phyloP scores from a whole-genome alignment of 2,888 invertebrate species.

The Synergus itoensis region DNA sequence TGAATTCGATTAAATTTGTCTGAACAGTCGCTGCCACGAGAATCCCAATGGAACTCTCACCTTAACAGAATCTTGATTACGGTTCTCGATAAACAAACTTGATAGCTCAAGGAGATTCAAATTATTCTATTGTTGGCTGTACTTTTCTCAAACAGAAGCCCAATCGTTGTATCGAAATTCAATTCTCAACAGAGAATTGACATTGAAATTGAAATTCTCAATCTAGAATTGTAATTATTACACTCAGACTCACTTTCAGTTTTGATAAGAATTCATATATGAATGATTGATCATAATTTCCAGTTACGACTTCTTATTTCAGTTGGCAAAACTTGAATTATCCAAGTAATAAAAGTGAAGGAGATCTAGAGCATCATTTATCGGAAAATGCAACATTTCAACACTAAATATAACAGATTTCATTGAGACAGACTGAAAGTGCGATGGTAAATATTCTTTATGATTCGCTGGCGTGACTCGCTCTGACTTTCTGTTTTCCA shows the following conservation, averaged over 20 bases:
- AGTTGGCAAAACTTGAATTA: constrained; percentile 1
- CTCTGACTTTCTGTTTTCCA: constrained; percentile 3
- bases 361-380: neutral
- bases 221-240: neutral
- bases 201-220: no score
- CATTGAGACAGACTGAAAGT: constrained; percentile 29
- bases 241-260: no score
- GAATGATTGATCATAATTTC: neutral
- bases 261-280: no score
- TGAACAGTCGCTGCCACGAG: constrained; percentile 13
- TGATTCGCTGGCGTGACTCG: neutral
- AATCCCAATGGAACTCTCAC: constrained; percentile 17
- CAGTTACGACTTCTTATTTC: neutral
- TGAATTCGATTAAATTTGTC: constrained; percentile 36
- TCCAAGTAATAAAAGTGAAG: constrained; percentile 4
- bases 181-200: neutral
- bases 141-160: neutral
- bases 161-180: neutral
- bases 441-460: neutral
- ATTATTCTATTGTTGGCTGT: constrained; percentile 1
- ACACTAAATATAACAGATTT: constrained; percentile 9
- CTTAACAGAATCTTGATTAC: constrained; percentile 7
- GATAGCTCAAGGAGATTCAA: neutral
- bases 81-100: constrained; percentile 7
- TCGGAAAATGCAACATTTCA: constrained; percentile 3